Conservation (phyloP, 1,140 invertebrate genomes). For the Littorina saxatilis region DNA sequence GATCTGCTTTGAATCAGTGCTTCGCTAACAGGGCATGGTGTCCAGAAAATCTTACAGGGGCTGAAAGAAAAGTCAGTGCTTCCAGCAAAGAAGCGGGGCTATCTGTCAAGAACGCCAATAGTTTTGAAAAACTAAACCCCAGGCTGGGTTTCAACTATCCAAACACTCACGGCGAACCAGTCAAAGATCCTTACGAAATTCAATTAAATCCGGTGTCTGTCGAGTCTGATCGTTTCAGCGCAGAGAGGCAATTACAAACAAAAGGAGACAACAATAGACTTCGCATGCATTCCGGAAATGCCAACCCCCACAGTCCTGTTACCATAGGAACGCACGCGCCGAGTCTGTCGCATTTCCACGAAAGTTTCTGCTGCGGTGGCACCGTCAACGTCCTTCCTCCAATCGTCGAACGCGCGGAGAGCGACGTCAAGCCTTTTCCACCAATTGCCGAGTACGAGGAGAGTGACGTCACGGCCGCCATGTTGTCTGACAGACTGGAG, state of each 20-base stretch:
- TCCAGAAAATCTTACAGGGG: background rate
- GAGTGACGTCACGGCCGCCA: background rate
- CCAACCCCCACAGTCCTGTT: too few species aligned
- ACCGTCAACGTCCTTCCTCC: conserved; percentile 17
- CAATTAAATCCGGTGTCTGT: too few species aligned
- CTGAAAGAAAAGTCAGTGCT: background rate
- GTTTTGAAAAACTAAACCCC: background rate
- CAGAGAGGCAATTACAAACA: too few species aligned
- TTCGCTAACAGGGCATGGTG: background rate
- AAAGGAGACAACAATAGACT: too few species aligned
- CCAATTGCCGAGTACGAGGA: background rate
- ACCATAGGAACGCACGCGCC: conserved; percentile 16
- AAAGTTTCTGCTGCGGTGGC: conserved; percentile 4
- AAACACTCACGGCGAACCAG: background rate
- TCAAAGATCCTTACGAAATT: too few species aligned
- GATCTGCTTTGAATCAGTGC: background rate
- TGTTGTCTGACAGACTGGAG: background rate
- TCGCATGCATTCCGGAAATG: too few species aligned
- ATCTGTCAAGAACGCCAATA: background rate
- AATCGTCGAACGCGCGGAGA: conserved; percentile 32
- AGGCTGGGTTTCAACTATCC: background rate
- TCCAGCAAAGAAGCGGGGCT: background rate
- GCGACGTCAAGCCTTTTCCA: background rate
- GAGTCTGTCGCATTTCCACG: background rate
- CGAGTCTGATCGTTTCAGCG: too few species aligned